Evolutionary conservation across 2,113 vertebrate genomes (phyloP), one percentile per base, ranked within the genome.

Genomic region (Cyanoramphus novaezelandiae): DNA sequence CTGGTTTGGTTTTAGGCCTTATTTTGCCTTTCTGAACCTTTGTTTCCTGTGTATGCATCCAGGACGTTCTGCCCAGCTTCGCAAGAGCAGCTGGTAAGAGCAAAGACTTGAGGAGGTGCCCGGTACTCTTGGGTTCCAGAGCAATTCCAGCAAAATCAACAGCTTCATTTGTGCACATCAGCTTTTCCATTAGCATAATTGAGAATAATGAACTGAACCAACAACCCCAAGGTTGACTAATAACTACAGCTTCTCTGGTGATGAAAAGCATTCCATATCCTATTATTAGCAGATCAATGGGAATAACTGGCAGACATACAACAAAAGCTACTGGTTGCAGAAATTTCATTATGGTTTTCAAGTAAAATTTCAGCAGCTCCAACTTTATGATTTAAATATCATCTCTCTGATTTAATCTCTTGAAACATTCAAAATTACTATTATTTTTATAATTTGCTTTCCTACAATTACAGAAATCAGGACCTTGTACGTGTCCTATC

Each of bases 201-300:
- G 83, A 90, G 50, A 92, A 78, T 84, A 93, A 93, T 91, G 64
- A 91, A 86, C 72, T 81, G 62, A 91, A 87, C 78, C 39, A 83
- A 39, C 47, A 88, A n/a, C 43, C 50, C 35, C 55, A 68, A 90
- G 55, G 69, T 39, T 93, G 69, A 78, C 83, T 88, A 92, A 86
- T 93, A 93, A 75, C 72, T 91, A 27, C 55, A 78, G 69, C 43
- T 80, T 86, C 60, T 94, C 76, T 91, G 80, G 70, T 44, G 67
- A 76, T 83, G 77, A 77, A 86, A 88, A 88, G 19, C 49, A 72
- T 88, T 70, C 49, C 19, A 29, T 86, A 86, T 75, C 55, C 46
- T 77, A 20, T 77, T 93, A 92, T 78, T 90, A 96, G 80, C n/a
- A 80, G 82, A 94, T 82, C 88, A 77, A 49, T 77, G 55, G 3